Conservation (phyloP, 2,113 vertebrate species). For the Salvator merianae region DNA sequence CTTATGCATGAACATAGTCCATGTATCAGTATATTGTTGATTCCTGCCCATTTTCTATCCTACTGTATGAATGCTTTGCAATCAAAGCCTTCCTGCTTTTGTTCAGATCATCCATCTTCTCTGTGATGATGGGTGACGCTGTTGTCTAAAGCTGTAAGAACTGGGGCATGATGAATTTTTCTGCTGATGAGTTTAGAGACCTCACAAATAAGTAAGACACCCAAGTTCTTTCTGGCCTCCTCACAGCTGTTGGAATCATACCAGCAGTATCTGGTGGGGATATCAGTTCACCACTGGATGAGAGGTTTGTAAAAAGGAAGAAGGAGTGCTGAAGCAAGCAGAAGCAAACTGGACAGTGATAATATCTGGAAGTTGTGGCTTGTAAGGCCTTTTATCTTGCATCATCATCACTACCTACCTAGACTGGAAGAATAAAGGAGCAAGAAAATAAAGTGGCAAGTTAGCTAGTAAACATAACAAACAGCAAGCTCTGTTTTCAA, state of each 20-base stretch:
- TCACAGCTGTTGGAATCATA: neutral
- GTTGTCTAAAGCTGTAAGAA: constrained; percentile 29
- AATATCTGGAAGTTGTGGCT: neutral
- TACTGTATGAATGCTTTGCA: constrained; percentile 2
- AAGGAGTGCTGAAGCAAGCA: neutral
- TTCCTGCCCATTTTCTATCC: neutral
- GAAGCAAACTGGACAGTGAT: neutral
- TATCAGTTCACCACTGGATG: neutral
- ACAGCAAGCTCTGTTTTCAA: neutral
- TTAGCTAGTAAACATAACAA: neutral
- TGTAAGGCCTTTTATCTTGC: constrained; percentile 7
- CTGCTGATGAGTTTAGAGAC: constrained; percentile 4
- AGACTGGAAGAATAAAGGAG: neutral
- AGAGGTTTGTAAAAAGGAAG: neutral
- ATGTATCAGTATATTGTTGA: neutral
- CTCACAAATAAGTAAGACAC: constrained; percentile 17
- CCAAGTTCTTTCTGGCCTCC: neutral
- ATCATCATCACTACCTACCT: neutral
- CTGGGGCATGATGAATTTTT: constrained; percentile 5
- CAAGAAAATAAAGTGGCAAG: neutral
- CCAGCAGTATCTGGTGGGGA: neutral
- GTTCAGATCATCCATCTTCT: constrained; percentile 25
- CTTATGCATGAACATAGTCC: too few relatives aligned
- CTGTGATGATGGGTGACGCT: constrained; percentile 16
- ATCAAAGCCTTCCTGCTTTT: constrained; percentile 23